These are phyloP conservation scores for Drosophila neoperkinsi DNA, from an alignment of 2,888 invertebrate species.

Conservation along the genomic window DNA sequence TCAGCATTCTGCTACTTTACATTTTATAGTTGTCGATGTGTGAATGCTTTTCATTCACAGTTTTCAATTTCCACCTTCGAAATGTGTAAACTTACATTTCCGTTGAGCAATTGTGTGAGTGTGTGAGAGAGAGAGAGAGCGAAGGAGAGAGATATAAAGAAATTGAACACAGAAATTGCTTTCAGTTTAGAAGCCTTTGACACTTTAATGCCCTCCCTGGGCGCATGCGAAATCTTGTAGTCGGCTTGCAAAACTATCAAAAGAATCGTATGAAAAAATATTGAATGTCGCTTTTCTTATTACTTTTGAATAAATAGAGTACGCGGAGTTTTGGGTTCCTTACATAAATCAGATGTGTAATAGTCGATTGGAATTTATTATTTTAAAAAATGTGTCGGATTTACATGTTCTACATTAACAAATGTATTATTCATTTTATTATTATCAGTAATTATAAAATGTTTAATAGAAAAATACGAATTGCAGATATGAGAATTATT, in stretches of 20 bases:
- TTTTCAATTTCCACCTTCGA: constrained; percentile 77
- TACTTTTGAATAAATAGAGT: not conserved
- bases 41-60: constrained; percentile 68
- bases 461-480: not conserved
- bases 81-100: constrained; percentile 76
- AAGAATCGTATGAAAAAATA: not conserved
- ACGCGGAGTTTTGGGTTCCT: not conserved
- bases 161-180: constrained; percentile 60
- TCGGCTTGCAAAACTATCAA: not conserved
- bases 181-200: constrained; percentile 45
- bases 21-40: constrained; percentile 65
- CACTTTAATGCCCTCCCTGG: constrained; percentile 35
- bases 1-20: constrained; percentile 68
- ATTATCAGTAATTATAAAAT: not conserved
- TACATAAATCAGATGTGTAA: not conserved
- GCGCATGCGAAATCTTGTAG: not conserved
- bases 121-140: not conserved
- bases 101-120: constrained; percentile 11
- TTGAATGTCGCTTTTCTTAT: not conserved
- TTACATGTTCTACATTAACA: not conserved
- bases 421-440: not conserved
- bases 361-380: not conserved
- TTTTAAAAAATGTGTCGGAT: too few species aligned
- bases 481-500: too few species aligned
- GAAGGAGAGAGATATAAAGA: not conserved